These are phyloP conservation scores for Xestia ashworthii DNA, from an alignment of 2,888 invertebrate species.

Conservation along the genomic window DNA sequence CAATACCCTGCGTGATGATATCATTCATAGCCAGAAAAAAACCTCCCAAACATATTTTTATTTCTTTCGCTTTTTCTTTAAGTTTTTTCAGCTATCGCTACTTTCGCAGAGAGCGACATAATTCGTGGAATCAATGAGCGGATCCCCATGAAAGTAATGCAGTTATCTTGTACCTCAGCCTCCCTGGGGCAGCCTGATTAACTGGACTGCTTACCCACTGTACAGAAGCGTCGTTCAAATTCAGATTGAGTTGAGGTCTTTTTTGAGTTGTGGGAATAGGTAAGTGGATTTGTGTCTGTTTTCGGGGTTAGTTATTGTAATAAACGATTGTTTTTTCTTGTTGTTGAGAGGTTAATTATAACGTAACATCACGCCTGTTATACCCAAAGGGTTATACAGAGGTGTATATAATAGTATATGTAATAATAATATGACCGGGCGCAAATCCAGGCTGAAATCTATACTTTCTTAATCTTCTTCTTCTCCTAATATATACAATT, in stretches of 20 bases:
- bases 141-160: conserved; percentile 66
- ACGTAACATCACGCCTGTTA: background rate
- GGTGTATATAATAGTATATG: background rate
- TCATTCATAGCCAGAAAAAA: background rate
- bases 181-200: conserved; percentile 54
- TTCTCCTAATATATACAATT: no score
- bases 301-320: background rate
- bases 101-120: conserved; percentile 52
- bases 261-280: background rate
- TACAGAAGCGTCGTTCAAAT: background rate
- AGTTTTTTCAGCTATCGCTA: conserved; percentile 47
- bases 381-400: background rate
- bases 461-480: no score
- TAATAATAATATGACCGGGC: no score
- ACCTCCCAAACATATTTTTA: rapidly evolving
- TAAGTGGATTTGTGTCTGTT: conserved; percentile 12
- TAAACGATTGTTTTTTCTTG: background rate
- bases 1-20: background rate
- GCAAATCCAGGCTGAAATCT: no score
- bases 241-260: background rate
- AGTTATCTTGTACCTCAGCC: conserved; percentile 66
- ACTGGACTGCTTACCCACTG: conserved; percentile 42
- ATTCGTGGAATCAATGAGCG: conserved; percentile 68
- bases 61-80: background rate
- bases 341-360: background rate